Percentiles rank a stretch among this genome's conserved stretches.
These are phyloP conservation scores for Cichlasoma orientale DNA, from an alignment of 2,797 vertebrate genomes.

Conservation along the genomic window DNA sequence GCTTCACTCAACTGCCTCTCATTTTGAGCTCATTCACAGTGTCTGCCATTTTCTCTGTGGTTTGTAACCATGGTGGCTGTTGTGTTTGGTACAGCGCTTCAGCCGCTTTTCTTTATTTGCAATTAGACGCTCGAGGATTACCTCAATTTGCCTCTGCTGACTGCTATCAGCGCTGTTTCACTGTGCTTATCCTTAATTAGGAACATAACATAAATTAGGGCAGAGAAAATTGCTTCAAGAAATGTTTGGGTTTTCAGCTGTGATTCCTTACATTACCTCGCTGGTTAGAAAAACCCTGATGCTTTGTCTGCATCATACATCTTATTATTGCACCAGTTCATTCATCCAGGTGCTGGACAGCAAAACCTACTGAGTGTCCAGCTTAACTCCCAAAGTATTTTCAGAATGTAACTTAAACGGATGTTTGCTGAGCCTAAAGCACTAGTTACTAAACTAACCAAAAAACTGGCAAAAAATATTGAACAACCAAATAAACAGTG, in stretches of 20 bases:
- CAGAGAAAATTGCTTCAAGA: constrained; percentile 14
- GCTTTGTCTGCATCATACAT: not conserved
- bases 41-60: constrained; percentile 48
- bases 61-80: constrained; percentile 62
- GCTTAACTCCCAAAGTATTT: not conserved
- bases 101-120: constrained; percentile 52
- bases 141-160: constrained; percentile 38
- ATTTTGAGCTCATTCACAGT: constrained; percentile 41
- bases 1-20: constrained; percentile 29
- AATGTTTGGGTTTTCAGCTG: not conserved
- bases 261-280: not conserved
- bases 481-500: not conserved
- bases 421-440: not conserved
- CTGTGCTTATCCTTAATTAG: constrained; percentile 35
- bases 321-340: not conserved
- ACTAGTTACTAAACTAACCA: not conserved
- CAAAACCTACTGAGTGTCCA: not conserved
- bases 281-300: not conserved
- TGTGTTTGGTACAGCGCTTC: constrained; percentile 49
- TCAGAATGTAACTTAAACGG: not conserved
- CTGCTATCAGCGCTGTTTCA: constrained; percentile 34
- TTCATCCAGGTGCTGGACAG: not conserved
- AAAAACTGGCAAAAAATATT: not conserved
- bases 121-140: constrained; percentile 55
- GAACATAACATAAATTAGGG: constrained; percentile 33